These are phyloP conservation scores for Cotesia chilonis DNA, from an alignment of 1,140 invertebrate species.

Conservation along the genomic window DNA sequence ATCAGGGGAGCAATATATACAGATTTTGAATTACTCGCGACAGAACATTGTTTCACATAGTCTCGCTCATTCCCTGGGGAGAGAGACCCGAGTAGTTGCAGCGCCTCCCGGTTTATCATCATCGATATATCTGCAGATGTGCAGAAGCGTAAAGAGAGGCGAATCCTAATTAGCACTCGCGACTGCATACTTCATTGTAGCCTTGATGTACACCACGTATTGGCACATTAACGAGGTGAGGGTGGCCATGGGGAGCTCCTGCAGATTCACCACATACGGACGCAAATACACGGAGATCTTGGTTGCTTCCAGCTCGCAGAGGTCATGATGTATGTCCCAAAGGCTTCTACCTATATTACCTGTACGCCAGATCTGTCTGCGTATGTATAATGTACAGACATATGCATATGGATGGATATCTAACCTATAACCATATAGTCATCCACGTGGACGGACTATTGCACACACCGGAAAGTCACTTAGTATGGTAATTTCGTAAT, in stretches of 20 bases:
- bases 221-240: constrained; percentile 36
- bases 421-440: constrained; percentile 27
- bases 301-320: constrained; percentile 8
- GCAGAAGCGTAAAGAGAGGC: neutral
- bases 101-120: neutral
- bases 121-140: too few species aligned
- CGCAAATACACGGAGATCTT: constrained; percentile 41
- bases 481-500: constrained; percentile 58
- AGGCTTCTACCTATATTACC: constrained; percentile 32
- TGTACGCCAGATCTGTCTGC: too few species aligned
- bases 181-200: constrained; percentile 25
- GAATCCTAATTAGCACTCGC: constrained; percentile 33
- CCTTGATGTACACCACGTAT: constrained; percentile 8
- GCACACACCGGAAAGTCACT: constrained; percentile 49
- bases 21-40: constrained; percentile 29
- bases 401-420: too few species aligned
- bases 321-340: constrained; percentile 31
- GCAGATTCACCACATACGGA: constrained; percentile 11
- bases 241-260: constrained; percentile 16
- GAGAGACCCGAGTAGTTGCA: neutral
- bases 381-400: too few species aligned
- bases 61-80: constrained; percentile 25
- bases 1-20: constrained; percentile 28
- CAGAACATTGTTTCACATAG: constrained; percentile 34
- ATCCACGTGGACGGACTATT: constrained; percentile 38